Base-by-base conservation (phyloP, 2,888 invertebrate species). In the Junonia oenone region DNA sequence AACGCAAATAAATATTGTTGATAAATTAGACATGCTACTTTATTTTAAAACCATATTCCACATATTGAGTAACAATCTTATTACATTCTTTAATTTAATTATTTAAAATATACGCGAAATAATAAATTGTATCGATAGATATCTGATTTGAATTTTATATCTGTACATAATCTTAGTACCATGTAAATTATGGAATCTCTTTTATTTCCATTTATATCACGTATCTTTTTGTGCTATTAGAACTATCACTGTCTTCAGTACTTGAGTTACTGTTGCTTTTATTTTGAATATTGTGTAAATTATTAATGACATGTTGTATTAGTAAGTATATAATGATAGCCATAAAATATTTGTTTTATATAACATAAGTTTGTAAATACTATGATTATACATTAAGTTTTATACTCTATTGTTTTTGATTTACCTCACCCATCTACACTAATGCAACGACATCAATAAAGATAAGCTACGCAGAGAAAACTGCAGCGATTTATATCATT, bases 311-410 rank as follows among this genome's bases (percentile, higher is more conserved):
- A 85, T 83, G 82, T 87, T 87, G 83, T 85, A 82, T 83, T 83
- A 81, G 81, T 86, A 85, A 88, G 83, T 86, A 86, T 85, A 84
- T 85, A 83, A 83, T 84, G 75, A 86, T 89, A 90, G 85, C 89
- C 88, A 89, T 90, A 87, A 84, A 85, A 83, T 83, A 89, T 84
- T 89, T 90, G 89, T 89, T 89, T 90, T 89, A 85, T 88, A 87
- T 89, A 88, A 84, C 66, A 69, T 89, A 90, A 85, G 86, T 81
- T 80, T 90, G 90, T 90, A 90, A 89, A 90, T 90, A 90, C 81
- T 83, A 87, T 82, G 82, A 90, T 88, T 90, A 89, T 84, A 90
- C 85, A 88, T 87, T 90, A 90, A 90, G 89, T 90, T 90, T 90
- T 89, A 89, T 89, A 90, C 81, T 81, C 71, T 65, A 81, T 82